These are phyloP conservation scores for Oplegnathus fasciatus DNA, from an alignment of 2,113 vertebrate species.

Conservation along the genomic window DNA sequence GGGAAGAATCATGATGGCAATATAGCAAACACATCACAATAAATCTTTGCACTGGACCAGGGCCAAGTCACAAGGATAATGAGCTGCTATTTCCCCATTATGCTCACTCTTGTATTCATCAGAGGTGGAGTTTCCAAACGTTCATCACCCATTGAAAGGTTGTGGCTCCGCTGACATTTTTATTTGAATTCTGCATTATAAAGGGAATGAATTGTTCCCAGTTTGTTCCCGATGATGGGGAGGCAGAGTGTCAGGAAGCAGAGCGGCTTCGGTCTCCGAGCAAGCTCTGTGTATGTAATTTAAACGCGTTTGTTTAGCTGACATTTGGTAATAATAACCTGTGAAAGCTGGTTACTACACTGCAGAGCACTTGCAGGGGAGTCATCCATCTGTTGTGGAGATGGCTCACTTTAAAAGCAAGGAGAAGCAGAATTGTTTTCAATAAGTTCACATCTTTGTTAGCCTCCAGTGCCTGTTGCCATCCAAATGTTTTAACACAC, in stretches of 20 bases:
- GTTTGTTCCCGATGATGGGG: constrained; percentile 23
- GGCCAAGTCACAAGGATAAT: constrained; percentile 77
- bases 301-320: constrained; percentile 55
- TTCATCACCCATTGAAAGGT: constrained; percentile 69
- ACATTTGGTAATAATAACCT: constrained; percentile 69
- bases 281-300: constrained; percentile 33
- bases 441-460: constrained; percentile 51
- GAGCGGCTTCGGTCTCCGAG: not conserved
- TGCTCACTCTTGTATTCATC: constrained; percentile 65
- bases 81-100: constrained; percentile 75
- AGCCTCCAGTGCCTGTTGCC: constrained; percentile 30
- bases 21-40: constrained; percentile 76
- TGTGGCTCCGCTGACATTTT: constrained; percentile 63
- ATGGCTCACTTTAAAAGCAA: constrained; percentile 60
- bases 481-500: constrained; percentile 22
- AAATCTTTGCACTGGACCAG: constrained; percentile 78
- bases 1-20: constrained; percentile 80
- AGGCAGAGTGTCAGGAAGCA: not conserved
- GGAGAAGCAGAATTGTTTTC: constrained; percentile 37
- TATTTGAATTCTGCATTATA: constrained; percentile 50
- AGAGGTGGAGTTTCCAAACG: constrained; percentile 71
- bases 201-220: constrained; percentile 43
- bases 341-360: constrained; percentile 62
- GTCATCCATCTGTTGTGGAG: constrained; percentile 66
- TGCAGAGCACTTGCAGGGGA: constrained; percentile 61